Evolutionary conservation across 2,888 invertebrate species (phyloP).

Genomic region (Leptinotarsa peninsularis): DNA sequence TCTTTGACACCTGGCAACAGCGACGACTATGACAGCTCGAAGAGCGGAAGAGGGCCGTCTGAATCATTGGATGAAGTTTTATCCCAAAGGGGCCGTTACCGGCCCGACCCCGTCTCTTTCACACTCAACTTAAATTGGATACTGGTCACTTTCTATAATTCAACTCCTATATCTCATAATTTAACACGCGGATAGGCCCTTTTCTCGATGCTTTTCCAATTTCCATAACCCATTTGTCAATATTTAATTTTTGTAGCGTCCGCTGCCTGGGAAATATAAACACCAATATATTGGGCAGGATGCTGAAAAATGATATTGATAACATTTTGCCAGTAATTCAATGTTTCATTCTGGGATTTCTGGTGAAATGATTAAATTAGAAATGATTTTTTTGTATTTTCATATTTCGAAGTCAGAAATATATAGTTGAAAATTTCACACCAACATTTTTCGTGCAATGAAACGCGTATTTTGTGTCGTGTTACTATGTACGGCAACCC

Average conservation of each 20-base stretch:
- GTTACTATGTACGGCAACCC: too few species aligned
- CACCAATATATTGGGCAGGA: neutral
- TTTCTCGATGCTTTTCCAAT: conserved; percentile 43
- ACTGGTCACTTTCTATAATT: conserved; percentile 68
- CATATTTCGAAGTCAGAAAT: too few species aligned
- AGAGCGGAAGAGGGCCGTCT: conserved; percentile 53
- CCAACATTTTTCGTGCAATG: too few species aligned
- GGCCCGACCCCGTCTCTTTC: conserved; percentile 65
- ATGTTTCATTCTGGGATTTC: neutral
- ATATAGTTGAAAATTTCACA: too few species aligned
- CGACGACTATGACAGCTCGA: conserved; percentile 22
- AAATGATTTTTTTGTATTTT: too few species aligned
- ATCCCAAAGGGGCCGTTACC: conserved; percentile 65
- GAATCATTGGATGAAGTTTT: conserved; percentile 66
- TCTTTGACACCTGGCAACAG: conserved; percentile 10
- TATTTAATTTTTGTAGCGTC: conserved; percentile 30
- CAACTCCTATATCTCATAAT: conserved; percentile 67
- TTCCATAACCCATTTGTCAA: conserved; percentile 44
- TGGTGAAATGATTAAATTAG: neutral
- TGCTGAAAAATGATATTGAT: neutral
- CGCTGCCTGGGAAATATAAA: conserved; percentile 4
- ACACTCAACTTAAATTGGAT: conserved; percentile 67
- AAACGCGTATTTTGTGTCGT: too few species aligned
- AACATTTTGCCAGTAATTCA: neutral
- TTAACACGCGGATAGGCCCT: conserved; percentile 50